phyloP scores from a whole-genome alignment of 2,113 vertebrate species.

The Ceyx margarethae region DNA sequence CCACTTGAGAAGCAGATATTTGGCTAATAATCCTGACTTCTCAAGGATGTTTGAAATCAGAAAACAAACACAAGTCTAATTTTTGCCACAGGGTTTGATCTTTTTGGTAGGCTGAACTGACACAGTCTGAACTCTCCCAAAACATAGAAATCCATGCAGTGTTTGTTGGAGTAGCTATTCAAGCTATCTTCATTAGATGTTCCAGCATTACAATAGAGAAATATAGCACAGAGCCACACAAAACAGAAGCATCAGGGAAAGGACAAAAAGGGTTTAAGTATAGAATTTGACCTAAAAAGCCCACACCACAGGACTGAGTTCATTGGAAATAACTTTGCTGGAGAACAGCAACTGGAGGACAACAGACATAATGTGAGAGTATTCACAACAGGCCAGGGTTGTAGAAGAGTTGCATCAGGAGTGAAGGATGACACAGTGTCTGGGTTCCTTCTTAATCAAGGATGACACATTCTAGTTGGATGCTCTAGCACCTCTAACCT shows the following conservation, averaged over 20 bases:
- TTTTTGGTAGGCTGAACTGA: not conserved
- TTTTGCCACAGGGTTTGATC: not conserved
- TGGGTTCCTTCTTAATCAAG: not conserved
- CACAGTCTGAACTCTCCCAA: not conserved
- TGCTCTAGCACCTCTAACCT: not conserved
- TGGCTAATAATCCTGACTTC: not conserved
- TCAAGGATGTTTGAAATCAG: not conserved
- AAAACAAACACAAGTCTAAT: not conserved
- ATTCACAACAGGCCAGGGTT: not conserved
- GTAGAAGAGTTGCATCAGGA: not conserved
- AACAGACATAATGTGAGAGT: not conserved
- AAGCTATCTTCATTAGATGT: not conserved
- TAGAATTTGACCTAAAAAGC: not conserved
- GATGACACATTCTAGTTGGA: not conserved
- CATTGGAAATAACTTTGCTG: not conserved
- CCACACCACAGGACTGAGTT: not conserved
- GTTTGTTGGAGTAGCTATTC: not conserved
- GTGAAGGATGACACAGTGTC: not conserved
- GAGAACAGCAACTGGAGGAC: not conserved
- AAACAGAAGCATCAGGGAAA: not conserved
- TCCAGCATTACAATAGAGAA: not conserved
- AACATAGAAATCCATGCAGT: not conserved
- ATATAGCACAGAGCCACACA: not conserved
- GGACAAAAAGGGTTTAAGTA: not conserved
- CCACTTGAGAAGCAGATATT: not conserved